Evolutionary conservation across 92 coral and sea anemone genomes (phyloP).

Genomic region (Meandrina meandrites): DNA sequence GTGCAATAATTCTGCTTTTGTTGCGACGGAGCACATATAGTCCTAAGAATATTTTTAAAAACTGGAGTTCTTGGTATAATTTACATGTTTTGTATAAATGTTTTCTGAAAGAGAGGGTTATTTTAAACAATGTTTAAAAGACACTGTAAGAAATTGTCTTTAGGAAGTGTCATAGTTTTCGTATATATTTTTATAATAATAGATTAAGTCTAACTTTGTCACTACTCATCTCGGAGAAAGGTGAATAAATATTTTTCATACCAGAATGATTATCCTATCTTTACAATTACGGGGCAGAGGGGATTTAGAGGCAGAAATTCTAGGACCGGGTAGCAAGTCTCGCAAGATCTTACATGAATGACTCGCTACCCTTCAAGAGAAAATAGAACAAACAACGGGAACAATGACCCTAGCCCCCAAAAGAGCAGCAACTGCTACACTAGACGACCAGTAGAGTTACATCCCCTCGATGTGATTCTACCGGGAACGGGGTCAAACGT

Average conservation of each 20-base stretch:
- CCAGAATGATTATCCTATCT: not conserved
- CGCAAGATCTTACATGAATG: no score
- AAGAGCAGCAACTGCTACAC: no score
- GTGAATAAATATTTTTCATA: not conserved
- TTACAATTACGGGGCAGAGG: no score
- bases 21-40: not conserved
- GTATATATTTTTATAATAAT: not conserved
- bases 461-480: no score
- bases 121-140: not conserved
- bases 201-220: not conserved
- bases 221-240: not conserved
- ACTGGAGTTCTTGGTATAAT: not conserved
- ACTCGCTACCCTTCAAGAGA: no score
- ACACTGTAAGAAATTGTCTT: not conserved
- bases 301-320: no score
- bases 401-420: no score
- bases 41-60: not conserved
- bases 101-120: not conserved
- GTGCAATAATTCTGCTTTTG: not conserved
- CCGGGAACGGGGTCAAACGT: no score
- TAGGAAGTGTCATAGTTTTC: not conserved
- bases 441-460: no score
- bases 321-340: no score
- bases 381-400: no score
- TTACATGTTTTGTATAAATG: not conserved